A percentile compares a stretch with the other conserved stretches of the same genome.
Conservation (phyloP, 2,797 vertebrate genomes). For the Diglossa cyanea region DNA sequence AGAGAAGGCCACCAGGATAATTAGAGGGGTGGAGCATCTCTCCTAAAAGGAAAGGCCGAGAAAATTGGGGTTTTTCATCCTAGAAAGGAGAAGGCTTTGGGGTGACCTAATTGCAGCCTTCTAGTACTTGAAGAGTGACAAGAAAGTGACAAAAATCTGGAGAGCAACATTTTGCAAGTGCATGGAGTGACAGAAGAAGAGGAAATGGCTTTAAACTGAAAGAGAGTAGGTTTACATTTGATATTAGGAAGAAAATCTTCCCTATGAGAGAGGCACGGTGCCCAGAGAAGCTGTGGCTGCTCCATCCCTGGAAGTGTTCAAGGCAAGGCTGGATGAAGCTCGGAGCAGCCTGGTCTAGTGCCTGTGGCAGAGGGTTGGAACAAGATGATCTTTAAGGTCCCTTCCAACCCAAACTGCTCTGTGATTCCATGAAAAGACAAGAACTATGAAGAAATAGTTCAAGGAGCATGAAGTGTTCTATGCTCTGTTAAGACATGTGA, state of each 20-base stretch:
- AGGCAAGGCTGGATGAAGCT: accelerated
- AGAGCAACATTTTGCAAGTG: neutral
- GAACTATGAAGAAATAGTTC: neutral
- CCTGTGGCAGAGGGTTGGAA: neutral
- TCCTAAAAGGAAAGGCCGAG: neutral
- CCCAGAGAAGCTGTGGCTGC: neutral
- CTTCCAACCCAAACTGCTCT: neutral
- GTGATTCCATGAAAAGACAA: neutral
- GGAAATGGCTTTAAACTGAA: neutral
- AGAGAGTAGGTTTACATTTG: neutral
- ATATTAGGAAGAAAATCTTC: neutral
- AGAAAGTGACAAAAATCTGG: too few species aligned
- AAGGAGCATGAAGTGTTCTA: neutral
- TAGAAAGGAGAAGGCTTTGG: neutral
- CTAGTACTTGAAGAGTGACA: neutral
- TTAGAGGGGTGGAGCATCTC: neutral
- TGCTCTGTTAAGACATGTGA: accelerated
- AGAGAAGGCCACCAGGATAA: neutral
- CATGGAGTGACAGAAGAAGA: neutral
- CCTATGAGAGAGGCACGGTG: accelerated
- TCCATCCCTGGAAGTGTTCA: neutral
- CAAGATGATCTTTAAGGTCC: neutral
- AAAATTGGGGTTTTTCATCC: neutral
- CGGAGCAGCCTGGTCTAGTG: accelerated
- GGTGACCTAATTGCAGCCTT: neutral